Percentiles rank a stretch among this genome's conserved stretches.
Conservation (phyloP, 1,140 invertebrate genomes). For the Formica selysi region DNA sequence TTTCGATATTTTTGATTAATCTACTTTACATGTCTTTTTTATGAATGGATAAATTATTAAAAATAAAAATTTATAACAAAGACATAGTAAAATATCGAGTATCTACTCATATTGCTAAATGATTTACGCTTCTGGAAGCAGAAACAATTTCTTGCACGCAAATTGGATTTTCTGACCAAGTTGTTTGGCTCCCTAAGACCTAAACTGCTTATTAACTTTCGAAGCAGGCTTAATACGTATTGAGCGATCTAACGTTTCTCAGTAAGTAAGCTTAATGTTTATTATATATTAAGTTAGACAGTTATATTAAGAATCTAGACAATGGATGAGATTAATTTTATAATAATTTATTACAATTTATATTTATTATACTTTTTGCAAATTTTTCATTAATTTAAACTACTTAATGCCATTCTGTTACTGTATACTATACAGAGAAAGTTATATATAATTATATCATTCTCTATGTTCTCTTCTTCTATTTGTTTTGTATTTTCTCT, state of each 20-base stretch:
- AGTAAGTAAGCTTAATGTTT: slow-evolving; percentile 28
- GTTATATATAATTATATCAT: slow-evolving; percentile 8
- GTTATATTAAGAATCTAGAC: slow-evolving; percentile 30
- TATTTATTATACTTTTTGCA: slow-evolving; percentile 1
- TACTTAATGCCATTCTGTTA: slow-evolving; percentile 10
- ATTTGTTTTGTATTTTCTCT: too few species aligned
- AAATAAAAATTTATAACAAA: not conserved
- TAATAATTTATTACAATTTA: not conserved
- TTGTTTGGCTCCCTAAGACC: slow-evolving; percentile 13
- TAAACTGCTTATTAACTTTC: slow-evolving; percentile 42
- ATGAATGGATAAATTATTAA: not conserved
- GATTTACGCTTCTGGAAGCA: slow-evolving; percentile 3
- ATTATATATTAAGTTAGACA: slow-evolving; percentile 16
- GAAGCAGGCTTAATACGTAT: slow-evolving; percentile 36
- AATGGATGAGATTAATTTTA: slow-evolving; percentile 18
- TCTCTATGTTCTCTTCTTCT: not conserved
- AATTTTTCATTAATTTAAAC: not conserved
- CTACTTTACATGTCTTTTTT: too few species aligned
- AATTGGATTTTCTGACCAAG: slow-evolving; percentile 50
- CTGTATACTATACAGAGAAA: too few species aligned
- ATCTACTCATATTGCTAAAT: not conserved
- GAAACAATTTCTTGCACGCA: slow-evolving; percentile 16
- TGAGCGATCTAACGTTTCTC: slow-evolving; percentile 32
- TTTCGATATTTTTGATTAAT: too few species aligned
- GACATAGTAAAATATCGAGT: not conserved